Evolutionary conservation across 2,888 invertebrate species (phyloP), one percentile per base, ranked within the genome.

Genomic region (Mythimna albipuncta): DNA sequence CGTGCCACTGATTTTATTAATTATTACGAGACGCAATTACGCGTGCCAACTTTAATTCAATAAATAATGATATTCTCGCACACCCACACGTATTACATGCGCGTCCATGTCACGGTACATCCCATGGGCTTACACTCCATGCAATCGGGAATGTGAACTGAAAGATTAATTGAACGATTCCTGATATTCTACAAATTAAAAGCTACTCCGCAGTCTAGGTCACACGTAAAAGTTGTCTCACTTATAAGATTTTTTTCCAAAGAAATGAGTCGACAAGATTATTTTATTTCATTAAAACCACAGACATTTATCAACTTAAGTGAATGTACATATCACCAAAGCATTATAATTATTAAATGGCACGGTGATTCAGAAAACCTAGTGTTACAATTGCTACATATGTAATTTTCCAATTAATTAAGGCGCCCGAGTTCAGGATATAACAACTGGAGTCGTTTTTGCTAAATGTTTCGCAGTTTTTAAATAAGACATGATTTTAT

Each of bases 1-100:
- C 94, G 95, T 95, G 95, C 92, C 90, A 81, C 79, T 85, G 85
- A 83, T 85, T 86, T 83, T 83, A 87, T 85, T 87, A 83, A 88
- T 86, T 86, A 83, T 87, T 81, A 86, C 83, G 83, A 86, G 87
- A 82, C 87, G 87, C 87, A 89, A 87, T 87, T 88, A 87, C 89
- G 79, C 80, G 79, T 73, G 76, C 82, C 73, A 70, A 41, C 70
- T 80, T 80, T 85, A 77, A 81, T 85, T 83, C 71, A 85, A 80
- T 84, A 76, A 76, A 83, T 81, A 74, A 78, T 79, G 57, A 69
- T 72, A 73, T 75, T 74, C 83, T 83, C 83, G 71, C 78, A 80
- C 82, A 82, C 81, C 74, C 71, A 70, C 64, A 68, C 67, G 54
- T 55, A 52, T 58, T 65, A 69, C 47, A 72, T 66, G 64, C 64